Conservation (phyloP, 2,797 vertebrate species). For the Lacerta agilis region DNA sequence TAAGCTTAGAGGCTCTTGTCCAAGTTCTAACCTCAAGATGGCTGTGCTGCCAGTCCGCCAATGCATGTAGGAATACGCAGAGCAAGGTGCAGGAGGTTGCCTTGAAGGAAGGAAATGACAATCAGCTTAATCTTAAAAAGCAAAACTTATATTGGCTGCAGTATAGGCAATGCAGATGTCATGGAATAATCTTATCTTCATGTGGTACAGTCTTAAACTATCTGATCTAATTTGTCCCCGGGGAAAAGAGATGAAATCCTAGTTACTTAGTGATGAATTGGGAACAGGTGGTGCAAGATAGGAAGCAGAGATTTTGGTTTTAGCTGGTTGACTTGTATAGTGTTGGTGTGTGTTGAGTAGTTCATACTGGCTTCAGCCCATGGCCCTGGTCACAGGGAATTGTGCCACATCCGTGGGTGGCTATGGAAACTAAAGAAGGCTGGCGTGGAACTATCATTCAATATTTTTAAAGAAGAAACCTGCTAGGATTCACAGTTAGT, state of each 20-base stretch:
- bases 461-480: neutral
- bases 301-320: neutral
- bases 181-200: conserved; percentile 1
- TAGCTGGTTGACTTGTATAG: neutral
- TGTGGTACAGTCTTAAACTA: neutral
- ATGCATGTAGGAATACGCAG: no score
- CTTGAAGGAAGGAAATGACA: neutral
- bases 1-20: neutral
- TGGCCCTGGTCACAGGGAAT: neutral
- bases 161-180: neutral
- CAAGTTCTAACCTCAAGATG: neutral
- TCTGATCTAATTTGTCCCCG: conserved; percentile 2
- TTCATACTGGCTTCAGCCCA: neutral
- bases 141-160: neutral
- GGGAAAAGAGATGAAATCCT: neutral
- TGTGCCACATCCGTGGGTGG: neutral
- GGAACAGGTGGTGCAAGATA: neutral
- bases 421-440: neutral
- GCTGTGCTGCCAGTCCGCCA: neutral
- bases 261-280: neutral
- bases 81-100: neutral
- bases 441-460: neutral
- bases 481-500: neutral
- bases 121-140: neutral
- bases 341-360: neutral